Conservation (phyloP, 2,888 invertebrate genomes). For the Spicauda simplicius region DNA sequence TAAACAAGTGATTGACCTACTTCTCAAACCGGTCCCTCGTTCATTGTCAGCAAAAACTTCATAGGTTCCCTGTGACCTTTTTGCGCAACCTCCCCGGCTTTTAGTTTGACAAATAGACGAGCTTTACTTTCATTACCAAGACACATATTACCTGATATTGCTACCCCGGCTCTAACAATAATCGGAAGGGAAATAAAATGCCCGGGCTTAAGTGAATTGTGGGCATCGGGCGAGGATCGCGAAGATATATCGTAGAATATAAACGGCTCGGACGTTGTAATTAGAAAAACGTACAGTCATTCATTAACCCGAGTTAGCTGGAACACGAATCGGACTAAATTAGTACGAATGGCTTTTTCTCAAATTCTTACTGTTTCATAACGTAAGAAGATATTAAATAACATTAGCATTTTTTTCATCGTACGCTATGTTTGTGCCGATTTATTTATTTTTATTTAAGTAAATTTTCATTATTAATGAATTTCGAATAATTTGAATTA, state of each 20-base stretch:
- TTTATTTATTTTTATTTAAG: no score
- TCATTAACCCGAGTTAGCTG: not conserved
- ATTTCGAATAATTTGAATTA: no score
- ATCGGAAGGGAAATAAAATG: slow-evolving; percentile 50
- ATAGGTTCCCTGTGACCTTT: slow-evolving; percentile 59
- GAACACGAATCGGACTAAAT: not conserved
- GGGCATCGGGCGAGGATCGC: slow-evolving; percentile 36
- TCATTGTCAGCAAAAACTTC: slow-evolving; percentile 68
- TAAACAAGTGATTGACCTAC: slow-evolving; percentile 70
- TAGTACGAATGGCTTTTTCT: not conserved
- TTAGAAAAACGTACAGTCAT: slow-evolving; percentile 9
- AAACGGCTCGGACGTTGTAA: slow-evolving; percentile 21
- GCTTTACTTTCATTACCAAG: slow-evolving; percentile 68
- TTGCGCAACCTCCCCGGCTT: slow-evolving; percentile 47
- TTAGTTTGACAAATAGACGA: slow-evolving; percentile 68
- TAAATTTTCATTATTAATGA: no score
- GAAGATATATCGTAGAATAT: slow-evolving; percentile 22
- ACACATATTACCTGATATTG: slow-evolving; percentile 60
- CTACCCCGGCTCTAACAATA: slow-evolving; percentile 56
- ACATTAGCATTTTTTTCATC: no score
- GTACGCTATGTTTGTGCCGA: no score
- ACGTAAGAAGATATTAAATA: no score
- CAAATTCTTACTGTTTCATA: not conserved
- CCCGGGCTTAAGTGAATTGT: slow-evolving; percentile 49
- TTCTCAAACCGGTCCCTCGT: slow-evolving; percentile 56